Evolutionary conservation across 2,113 vertebrate genomes (phyloP), one percentile per base, ranked within the genome.

Genomic region (Entomyzon cyanotis): DNA sequence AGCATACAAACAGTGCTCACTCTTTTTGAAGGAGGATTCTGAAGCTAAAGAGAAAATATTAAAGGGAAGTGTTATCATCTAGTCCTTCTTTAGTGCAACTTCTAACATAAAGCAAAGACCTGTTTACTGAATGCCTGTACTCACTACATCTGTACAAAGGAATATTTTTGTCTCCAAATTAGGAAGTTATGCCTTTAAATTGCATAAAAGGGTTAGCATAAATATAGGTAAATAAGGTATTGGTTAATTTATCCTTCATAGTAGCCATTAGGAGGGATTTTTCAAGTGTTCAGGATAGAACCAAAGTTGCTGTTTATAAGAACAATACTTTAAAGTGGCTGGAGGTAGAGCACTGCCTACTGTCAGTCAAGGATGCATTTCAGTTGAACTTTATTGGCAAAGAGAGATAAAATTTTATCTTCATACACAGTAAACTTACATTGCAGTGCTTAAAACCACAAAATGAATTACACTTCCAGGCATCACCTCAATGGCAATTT

Each of bases 321-420:
- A 93, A 62, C 53, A 83, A 73, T 52, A 50, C 27, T 76, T 93
- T 62, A 53, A 85, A 42, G 65, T 87, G 31, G 69, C 33, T 79
- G 33, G 18, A 87, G 62, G n/a, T 39, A 93, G 59, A 85, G 77
- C 0, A 2, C 15, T 88, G 37, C 27, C 30, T 81, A 25, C 47
- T 73, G 59, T 63, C 78, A 89, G 70, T 82, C 67, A 73, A 87
- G 46, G 44, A 90, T 77, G 85, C 78, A 78, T 85, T 87, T 42
- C 59, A 74, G 27, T 47, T 90, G 58, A 89, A 62, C 50, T 75
- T 82, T 73, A 93, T 79, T 84, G 77, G n/a, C 41, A 85, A 64
- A 89, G 30, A 89, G 79, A 87, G 55, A 95, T 90, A 88, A 90
- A 83, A 95, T 89, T 93, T 95, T 96, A 84, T 90, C 89, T 89